Evolutionary conservation across 2,113 vertebrate genomes (phyloP).

Genomic region (Benthochromis sp.): DNA sequence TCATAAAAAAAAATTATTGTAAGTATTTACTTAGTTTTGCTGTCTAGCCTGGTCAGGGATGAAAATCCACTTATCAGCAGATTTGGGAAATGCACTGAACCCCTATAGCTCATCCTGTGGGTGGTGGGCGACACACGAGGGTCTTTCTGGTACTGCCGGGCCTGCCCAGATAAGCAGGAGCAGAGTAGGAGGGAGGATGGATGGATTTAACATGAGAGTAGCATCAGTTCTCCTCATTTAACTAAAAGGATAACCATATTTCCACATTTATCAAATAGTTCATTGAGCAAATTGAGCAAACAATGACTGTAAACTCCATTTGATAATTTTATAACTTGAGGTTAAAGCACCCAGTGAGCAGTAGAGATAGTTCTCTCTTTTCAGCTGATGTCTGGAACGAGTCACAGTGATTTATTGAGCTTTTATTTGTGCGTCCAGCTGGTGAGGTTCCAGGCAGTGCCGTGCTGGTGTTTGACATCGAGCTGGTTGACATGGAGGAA

Average conservation of each 20-base stretch:
- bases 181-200: not conserved
- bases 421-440: constrained; percentile 63
- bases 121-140: not conserved
- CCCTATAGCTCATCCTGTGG: not conserved
- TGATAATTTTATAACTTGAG: not conserved
- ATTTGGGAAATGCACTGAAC: not conserved
- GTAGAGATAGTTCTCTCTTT: not conserved
- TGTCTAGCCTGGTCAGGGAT: not conserved
- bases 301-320: not conserved
- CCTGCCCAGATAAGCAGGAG: not conserved
- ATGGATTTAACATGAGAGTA: not conserved
- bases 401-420: not conserved
- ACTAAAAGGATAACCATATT: not conserved
- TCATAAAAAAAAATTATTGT: not conserved
- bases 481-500: constrained; percentile 84
- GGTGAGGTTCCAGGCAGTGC: constrained; percentile 94
- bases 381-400: fast-evolving
- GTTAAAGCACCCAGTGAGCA: not conserved
- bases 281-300: not conserved
- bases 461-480: constrained; percentile 87
- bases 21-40: not conserved
- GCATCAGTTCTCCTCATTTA: not conserved
- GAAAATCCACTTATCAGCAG: not conserved
- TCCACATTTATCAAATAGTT: not conserved
- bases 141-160: not conserved